Evolutionary conservation across 2,888 invertebrate species (phyloP), one percentile per base, ranked within the genome.

Genomic region (Cephonodes hylas): DNA sequence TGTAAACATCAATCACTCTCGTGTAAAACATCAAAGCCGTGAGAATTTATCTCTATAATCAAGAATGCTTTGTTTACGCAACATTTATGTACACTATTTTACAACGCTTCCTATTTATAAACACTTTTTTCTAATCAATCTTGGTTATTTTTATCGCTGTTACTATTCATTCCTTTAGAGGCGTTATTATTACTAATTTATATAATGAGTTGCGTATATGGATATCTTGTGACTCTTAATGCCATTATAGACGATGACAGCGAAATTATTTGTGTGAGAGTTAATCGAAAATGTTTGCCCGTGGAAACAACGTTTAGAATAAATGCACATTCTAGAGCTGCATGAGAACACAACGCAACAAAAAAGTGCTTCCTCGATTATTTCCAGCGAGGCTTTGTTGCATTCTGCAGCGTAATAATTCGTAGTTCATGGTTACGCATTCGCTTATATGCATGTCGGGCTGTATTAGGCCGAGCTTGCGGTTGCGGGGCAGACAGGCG

Each of bases 371-470:
- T 59, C 42, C 25, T 44, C 44, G 27, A 69, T 61, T 66, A 65
- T 68, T 72, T 66, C 58, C 64, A 69, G 63, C 56, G 63, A 62
- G 62, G 67, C 64, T 67, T 71, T 61, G 64, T 64, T 75, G 70
- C 68, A 64, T 68, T 70, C 68, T 65, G 65, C 66, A 63, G 66
- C 65, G 67, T 72, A 74, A 79, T 76, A 82, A 81, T 78, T 81
- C 77, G 72, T 80, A 82, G 84, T 88, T 86, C 84, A 86, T 77
- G 86, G 85, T 79, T 84, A 86, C 81, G 79, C 78, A 73, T 79
- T 78, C 75, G 74, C 73, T 73, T 78, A 70, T 76, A 75, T 75
- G 77, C 75, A 79, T 72, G 79, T 77, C 77, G 74, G 75, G 74
- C 73, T 77, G 69, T 71, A 75, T 75, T 76, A 66, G 69, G 59